Evolutionary conservation across 2,797 vertebrate species (phyloP).

Genomic region (Platalea minor): DNA sequence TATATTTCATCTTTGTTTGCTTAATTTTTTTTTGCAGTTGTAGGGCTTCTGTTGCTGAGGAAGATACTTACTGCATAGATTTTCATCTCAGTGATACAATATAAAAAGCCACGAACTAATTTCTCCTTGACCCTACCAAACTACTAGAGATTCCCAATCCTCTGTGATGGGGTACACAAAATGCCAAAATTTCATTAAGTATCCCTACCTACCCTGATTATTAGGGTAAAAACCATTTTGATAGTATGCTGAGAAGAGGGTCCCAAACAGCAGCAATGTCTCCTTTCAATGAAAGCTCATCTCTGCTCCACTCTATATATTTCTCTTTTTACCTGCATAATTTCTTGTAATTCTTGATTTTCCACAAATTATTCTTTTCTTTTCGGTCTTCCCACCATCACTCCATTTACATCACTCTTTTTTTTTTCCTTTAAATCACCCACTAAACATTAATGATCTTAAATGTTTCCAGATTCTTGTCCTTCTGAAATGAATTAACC

Average conservation of each 20-base stretch:
- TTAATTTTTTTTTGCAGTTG: neutral
- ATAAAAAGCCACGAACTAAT: neutral
- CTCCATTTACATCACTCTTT: neutral
- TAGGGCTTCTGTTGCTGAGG: neutral
- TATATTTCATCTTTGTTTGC: neutral
- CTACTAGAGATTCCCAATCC: neutral
- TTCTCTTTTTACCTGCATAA: neutral
- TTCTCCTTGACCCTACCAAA: neutral
- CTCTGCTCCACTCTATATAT: neutral
- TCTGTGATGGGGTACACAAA: neutral
- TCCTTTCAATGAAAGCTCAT: neutral
- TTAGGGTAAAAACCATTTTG: neutral
- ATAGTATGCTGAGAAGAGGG: neutral
- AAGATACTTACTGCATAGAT: neutral
- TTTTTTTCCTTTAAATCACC: neutral
- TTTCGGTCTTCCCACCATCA: neutral
- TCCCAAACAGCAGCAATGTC: neutral
- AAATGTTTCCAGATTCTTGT: neutral
- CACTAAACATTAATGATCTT: neutral
- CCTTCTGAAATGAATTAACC: neutral
- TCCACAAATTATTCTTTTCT: neutral
- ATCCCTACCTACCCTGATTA: neutral
- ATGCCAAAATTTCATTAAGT: neutral
- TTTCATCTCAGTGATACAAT: neutral
- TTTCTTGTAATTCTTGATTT: neutral